These are phyloP conservation scores for Parazoanthus swiftii DNA, from an alignment of 92 coral and sea anemone genomes.

Conservation along the genomic window DNA sequence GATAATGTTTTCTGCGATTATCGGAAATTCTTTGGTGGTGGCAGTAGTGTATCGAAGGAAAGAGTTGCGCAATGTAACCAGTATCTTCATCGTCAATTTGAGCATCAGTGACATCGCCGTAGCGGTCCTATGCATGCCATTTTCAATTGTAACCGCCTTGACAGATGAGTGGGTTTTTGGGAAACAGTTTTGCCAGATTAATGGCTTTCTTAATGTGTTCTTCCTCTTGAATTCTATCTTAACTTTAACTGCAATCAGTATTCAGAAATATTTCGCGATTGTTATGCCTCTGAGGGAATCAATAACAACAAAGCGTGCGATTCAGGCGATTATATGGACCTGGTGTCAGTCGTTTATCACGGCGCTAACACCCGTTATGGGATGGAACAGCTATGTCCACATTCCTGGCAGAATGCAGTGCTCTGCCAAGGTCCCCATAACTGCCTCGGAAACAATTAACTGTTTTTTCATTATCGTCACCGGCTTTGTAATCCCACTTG, in stretches of 20 bases:
- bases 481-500: slow-evolving; percentile 69
- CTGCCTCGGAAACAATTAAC: slow-evolving; percentile 49
- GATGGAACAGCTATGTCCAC: slow-evolving; percentile 63
- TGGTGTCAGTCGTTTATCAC: slow-evolving; percentile 58
- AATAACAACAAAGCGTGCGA: slow-evolving; percentile 48
- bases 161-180: slow-evolving; percentile 54
- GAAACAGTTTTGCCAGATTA: slow-evolving; percentile 47
- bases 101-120: slow-evolving; percentile 63
- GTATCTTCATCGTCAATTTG: slow-evolving; percentile 58
- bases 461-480: slow-evolving; percentile 61
- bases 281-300: slow-evolving; percentile 46
- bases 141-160: slow-evolving; percentile 55
- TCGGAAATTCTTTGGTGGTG: slow-evolving; percentile 56
- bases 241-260: slow-evolving; percentile 66
- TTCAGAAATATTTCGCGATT: slow-evolving; percentile 59
- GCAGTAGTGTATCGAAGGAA: slow-evolving; percentile 63
- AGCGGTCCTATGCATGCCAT: slow-evolving; percentile 63
- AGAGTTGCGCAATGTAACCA: slow-evolving; percentile 60
- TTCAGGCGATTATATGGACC: slow-evolving; percentile 53
- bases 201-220: slow-evolving; percentile 63
- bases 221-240: slow-evolving; percentile 58
- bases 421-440: slow-evolving; percentile 54
- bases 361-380: slow-evolving; percentile 57
- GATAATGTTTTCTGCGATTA: slow-evolving; percentile 50
- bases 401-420: slow-evolving; percentile 66